phyloP scores from a whole-genome alignment of 2,113 vertebrate species.

The Acinonyx jubatus region DNA sequence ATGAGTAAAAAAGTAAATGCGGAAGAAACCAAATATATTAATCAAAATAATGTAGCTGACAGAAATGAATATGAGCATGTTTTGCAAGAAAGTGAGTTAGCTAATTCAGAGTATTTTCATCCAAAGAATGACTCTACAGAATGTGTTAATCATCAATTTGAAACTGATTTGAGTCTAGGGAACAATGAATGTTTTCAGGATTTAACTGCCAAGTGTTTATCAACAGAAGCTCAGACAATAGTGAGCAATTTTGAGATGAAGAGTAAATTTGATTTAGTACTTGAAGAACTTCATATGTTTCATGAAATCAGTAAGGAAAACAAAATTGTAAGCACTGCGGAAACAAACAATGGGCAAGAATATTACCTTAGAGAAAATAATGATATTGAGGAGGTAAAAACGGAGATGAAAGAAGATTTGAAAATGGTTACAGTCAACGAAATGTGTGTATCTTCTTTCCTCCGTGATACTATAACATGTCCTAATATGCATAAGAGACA shows the following conservation, averaged over 20 bases:
- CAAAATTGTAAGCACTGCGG: conserved; percentile 70
- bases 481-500: conserved; percentile 13
- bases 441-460: conserved; percentile 45
- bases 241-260: conserved; percentile 86
- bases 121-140: conserved; percentile 78
- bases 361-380: conserved; percentile 61
- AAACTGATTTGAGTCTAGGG: conserved; percentile 61
- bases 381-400: conserved; percentile 16
- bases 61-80: conserved; percentile 73
- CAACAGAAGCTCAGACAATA: conserved; percentile 74
- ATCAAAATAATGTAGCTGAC: conserved; percentile 68
- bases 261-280: conserved; percentile 88
- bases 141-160: conserved; percentile 77
- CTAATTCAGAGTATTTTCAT: conserved; percentile 77
- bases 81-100: conserved; percentile 70
- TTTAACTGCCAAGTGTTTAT: conserved; percentile 75
- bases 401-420: conserved; percentile 56
- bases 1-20: conserved; percentile 42
- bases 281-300: conserved; percentile 89
- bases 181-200: conserved; percentile 81
- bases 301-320: conserved; percentile 87
- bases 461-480: not conserved
- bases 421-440: conserved; percentile 62
- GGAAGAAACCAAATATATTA: conserved; percentile 68
- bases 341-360: conserved; percentile 70